A percentile compares a stretch with the other conserved stretches of the same genome.
These are phyloP conservation scores for Puntigrus tetrazona DNA, from an alignment of 2,113 vertebrate species.

Conservation along the genomic window DNA sequence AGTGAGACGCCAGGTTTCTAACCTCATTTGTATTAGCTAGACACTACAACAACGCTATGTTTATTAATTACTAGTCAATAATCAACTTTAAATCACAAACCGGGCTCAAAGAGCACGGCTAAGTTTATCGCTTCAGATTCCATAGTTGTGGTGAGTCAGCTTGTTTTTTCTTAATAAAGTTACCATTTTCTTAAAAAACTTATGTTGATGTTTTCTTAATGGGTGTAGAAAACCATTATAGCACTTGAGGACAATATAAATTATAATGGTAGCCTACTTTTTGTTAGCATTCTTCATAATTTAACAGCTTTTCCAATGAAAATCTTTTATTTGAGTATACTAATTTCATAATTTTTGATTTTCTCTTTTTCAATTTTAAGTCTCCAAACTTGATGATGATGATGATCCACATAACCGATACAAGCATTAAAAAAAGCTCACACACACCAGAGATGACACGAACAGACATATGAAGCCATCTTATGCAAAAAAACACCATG, in stretches of 20 bases:
- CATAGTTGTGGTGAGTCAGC: background rate
- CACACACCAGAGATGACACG: background rate
- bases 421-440: background rate
- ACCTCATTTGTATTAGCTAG: background rate
- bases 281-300: background rate
- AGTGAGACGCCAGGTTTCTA: background rate
- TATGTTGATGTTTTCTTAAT: background rate
- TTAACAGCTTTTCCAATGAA: too few relatives aligned
- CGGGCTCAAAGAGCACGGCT: conserved; percentile 1
- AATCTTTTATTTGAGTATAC: too few relatives aligned
- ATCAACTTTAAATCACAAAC: conserved; percentile 1
- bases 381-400: too few relatives aligned
- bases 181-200: background rate
- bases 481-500: conserved; percentile 62
- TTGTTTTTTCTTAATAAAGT: background rate
- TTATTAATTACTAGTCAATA: background rate
- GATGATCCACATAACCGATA: background rate
- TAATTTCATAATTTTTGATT: too few relatives aligned
- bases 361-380: too few relatives aligned
- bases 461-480: background rate
- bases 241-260: background rate
- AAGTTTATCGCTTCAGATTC: background rate
- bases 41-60: background rate
- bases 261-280: too few relatives aligned
- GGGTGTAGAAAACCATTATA: background rate